Base-by-base conservation (phyloP, 2,113 vertebrate species). In the Mionectes macconnelli region DNA sequence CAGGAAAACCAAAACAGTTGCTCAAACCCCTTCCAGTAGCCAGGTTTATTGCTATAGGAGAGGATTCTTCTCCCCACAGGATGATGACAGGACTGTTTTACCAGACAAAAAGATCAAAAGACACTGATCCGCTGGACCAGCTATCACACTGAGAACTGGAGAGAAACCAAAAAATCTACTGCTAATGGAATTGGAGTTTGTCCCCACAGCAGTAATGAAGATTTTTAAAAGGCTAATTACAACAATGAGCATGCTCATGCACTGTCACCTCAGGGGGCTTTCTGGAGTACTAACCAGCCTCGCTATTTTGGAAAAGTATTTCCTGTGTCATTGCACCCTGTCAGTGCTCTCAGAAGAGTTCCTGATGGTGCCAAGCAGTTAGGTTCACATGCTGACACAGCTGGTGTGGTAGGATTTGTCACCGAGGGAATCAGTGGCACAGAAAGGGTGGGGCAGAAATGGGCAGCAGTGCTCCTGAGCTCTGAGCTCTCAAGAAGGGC, bases 21-120 rank as follows among this genome's bases (percentile, higher is more conserved):
- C 57, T 93, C 82, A 73, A 37, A 90, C 66, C 20, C 59, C 49
- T 80, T 57, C 42, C 86, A 85, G 92, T 24, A 90, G 25, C 24
- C 15, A 40, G 70, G 45, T 93, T 90, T 88, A 63, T 76, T 2
- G 0, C 57, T 66, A 53, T 44, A 53, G 79, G 79, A 82, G 39
- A 87, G 42, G 44, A 83, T 90, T 83, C 45, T 84, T 9, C 44
- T 87, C 23, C 69, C 69, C n/a, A 53, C 18, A 33, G 27, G 15
- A 24, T 64, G 52, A 72, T 79, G 62, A 40, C 40, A 89, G 53
- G 33, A 64, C 12, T 49, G 13, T 62, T 90, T 78, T 76, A 53
- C 49, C 28, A 73, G 57, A 60, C 49, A 87, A 68, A 89, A 53
- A 37, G 21, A 77, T 87, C 25, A 84, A 66, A 94, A 70, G 47